phyloP scores from a whole-genome alignment of 30 jellyfish, hydroid and myxozoan genomes.

The Chrysaora quinquecirrha region DNA sequence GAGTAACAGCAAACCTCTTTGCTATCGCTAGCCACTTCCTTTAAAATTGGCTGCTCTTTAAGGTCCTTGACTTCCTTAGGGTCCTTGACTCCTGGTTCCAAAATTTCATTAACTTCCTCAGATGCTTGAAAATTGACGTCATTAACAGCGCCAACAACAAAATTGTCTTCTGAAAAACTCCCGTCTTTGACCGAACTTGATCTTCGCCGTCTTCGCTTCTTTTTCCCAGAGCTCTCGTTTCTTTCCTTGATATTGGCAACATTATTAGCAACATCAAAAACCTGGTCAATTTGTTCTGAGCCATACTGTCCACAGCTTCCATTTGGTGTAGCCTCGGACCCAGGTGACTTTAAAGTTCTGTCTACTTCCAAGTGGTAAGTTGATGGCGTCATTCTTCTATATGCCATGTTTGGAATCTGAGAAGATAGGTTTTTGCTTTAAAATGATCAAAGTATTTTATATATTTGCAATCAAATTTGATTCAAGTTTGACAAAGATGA shows the following conservation, averaged over 20 bases:
- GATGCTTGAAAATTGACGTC: too few relatives aligned
- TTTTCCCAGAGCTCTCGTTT: constrained; percentile 12
- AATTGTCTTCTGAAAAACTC: constrained; percentile 37
- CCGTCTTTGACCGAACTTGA: constrained; percentile 42
- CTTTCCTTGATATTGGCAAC: too few relatives aligned
- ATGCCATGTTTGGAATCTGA: constrained; percentile 65
- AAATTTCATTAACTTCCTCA: too few relatives aligned
- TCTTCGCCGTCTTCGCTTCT: constrained; percentile 43
- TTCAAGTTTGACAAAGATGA: too few relatives aligned
- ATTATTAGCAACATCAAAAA: background rate
- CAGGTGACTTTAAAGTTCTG: background rate
- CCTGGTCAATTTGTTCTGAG: background rate
- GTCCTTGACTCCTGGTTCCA: background rate
- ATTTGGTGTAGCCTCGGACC: background rate
- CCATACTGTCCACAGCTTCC: background rate
- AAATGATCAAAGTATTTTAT: too few relatives aligned
- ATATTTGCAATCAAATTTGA: too few relatives aligned
- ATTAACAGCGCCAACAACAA: background rate
- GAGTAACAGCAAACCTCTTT: too few relatives aligned
- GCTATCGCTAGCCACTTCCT: too few relatives aligned
- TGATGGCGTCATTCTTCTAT: constrained; percentile 47
- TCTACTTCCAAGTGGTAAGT: constrained; percentile 28
- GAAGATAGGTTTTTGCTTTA: too few relatives aligned
- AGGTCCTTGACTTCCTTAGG: background rate
- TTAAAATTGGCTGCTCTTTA: too few relatives aligned